These are phyloP conservation scores for Sitodiplosis mosellana DNA, from an alignment of 1,140 invertebrate species.

Conservation along the genomic window DNA sequence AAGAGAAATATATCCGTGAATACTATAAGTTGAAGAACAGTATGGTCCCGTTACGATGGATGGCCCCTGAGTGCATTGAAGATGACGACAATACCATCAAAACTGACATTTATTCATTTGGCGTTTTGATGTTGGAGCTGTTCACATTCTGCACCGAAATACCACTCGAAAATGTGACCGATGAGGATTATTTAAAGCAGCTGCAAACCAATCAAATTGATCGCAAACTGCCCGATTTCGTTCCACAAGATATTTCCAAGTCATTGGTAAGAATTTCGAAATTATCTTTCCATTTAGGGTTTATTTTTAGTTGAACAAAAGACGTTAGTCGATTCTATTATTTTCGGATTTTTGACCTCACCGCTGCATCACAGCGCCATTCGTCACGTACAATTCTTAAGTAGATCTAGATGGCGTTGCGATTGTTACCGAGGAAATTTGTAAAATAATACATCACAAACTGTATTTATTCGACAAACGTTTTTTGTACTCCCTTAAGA, in stretches of 20 bases:
- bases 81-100: conserved; percentile 87
- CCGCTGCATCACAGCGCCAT: too few species aligned
- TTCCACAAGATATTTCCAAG: conserved; percentile 40
- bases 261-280: conserved; percentile 31
- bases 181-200: conserved; percentile 52
- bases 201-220: conserved; percentile 43
- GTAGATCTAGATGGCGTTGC: neutral
- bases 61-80: conserved; percentile 71
- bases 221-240: conserved; percentile 42
- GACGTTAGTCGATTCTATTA: too few species aligned
- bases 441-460: neutral
- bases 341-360: too few species aligned
- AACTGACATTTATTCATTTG: conserved; percentile 86
- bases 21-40: conserved; percentile 65
- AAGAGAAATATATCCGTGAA: conserved; percentile 71
- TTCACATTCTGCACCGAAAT: conserved; percentile 55
- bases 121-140: conserved; percentile 73
- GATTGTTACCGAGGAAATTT: neutral
- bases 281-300: neutral
- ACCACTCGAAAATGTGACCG: conserved; percentile 64
- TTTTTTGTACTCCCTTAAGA: conserved; percentile 4
- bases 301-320: neutral
- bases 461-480: neutral
- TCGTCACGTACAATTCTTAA: neutral
- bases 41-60: conserved; percentile 67